These are phyloP conservation scores for Drosophila falleni DNA, from an alignment of 2,888 invertebrate genomes.

Conservation along the genomic window DNA sequence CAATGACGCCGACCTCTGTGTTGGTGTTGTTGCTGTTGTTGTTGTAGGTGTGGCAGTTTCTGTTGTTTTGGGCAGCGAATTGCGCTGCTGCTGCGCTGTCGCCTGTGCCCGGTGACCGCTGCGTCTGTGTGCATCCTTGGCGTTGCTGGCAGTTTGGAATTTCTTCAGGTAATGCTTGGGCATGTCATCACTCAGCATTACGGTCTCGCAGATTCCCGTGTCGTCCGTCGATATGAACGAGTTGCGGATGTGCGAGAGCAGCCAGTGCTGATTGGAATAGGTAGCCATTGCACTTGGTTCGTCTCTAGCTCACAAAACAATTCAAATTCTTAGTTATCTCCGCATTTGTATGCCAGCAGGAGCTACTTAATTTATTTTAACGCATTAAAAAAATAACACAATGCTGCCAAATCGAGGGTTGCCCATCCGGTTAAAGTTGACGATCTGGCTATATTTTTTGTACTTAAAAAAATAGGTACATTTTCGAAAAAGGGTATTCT, in stretches of 20 bases:
- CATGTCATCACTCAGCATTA: constrained; percentile 93
- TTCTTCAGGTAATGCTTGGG: constrained; percentile 88
- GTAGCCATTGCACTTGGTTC: constrained; percentile 90
- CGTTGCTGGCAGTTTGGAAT: constrained; percentile 82
- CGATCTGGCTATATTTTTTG: too few relatives aligned
- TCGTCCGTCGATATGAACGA: constrained; percentile 98
- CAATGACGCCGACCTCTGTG: constrained; percentile 21
- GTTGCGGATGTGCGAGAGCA: constrained; percentile 96
- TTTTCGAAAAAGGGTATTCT: too few relatives aligned
- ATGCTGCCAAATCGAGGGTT: too few relatives aligned
- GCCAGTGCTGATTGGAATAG: constrained; percentile 97
- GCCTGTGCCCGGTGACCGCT: constrained; percentile 37
- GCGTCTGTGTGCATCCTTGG: constrained; percentile 50
- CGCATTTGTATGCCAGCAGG: constrained; percentile 58
- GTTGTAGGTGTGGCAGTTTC: constrained; percentile 40
- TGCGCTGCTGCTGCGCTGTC: constrained; percentile 31
- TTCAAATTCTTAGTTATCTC: constrained; percentile 64
- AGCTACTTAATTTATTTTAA: constrained; percentile 19
- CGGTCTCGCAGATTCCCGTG: constrained; percentile 96
- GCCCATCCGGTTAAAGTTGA: too few relatives aligned
- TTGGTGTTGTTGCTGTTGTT: constrained; percentile 8
- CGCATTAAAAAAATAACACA: too few relatives aligned
- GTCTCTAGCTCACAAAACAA: constrained; percentile 50
- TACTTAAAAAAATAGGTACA: too few relatives aligned
- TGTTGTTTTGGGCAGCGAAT: constrained; percentile 26